Evolutionary conservation across 2,888 invertebrate species (phyloP).

Genomic region (Chromoteleia sp.): DNA sequence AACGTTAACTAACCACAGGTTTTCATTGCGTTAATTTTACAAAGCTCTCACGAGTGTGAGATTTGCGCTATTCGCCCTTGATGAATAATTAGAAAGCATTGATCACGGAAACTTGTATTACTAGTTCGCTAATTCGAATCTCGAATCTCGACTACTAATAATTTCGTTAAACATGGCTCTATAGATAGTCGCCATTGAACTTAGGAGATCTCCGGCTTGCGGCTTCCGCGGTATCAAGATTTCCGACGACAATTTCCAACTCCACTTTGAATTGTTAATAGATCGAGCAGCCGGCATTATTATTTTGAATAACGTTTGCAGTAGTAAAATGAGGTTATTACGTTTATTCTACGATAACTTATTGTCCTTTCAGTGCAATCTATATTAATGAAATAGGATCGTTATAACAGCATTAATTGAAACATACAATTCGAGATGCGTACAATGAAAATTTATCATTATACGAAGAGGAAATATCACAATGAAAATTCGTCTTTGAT

Average conservation of each 20-base stretch:
- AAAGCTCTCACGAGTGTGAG: slow-evolving; percentile 12
- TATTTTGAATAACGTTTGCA: slow-evolving; percentile 56
- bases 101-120: slow-evolving; percentile 58
- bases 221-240: slow-evolving; percentile 70
- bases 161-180: slow-evolving; percentile 68
- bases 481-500: neutral
- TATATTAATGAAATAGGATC: slow-evolving; percentile 13
- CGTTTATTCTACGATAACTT: slow-evolving; percentile 33
- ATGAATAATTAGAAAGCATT: slow-evolving; percentile 61
- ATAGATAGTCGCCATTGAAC: slow-evolving; percentile 65
- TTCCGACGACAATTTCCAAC: slow-evolving; percentile 66
- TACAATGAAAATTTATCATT: neutral
- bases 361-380: slow-evolving; percentile 28
- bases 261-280: slow-evolving; percentile 66
- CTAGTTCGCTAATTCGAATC: slow-evolving; percentile 60
- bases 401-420: slow-evolving; percentile 6
- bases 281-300: slow-evolving; percentile 44
- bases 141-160: slow-evolving; percentile 65
- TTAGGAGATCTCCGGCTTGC: slow-evolving; percentile 66
- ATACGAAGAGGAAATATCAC: neutral
- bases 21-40: slow-evolving; percentile 54
- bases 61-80: slow-evolving; percentile 37
- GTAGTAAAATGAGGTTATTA: slow-evolving; percentile 39
- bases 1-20: slow-evolving; percentile 26
- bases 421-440: neutral